Evolutionary conservation across 2,797 vertebrate species (phyloP), one percentile per base, ranked within the genome.

Genomic region (Otolemur crassicaudatus): DNA sequence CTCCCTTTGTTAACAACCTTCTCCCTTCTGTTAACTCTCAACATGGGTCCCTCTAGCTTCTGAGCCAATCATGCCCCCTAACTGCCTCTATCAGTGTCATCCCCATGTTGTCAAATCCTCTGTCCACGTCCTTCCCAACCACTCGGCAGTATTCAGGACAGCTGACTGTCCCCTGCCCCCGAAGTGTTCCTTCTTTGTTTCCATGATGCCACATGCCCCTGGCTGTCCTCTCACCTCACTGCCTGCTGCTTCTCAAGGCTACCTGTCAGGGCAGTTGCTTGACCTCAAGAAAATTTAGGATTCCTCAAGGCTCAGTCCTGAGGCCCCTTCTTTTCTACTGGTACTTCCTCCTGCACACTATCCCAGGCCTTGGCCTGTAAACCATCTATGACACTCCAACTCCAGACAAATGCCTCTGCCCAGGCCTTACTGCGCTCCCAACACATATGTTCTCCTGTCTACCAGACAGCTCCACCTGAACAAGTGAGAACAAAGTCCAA

Each of bases 41-140:
- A 29, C 25, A 11, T 2, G 16, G 60, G 40, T 25, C 12, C 63
- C 63, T 40, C 29, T 0, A n/a, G 60, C 61, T 79, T 77, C 60
- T 1, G 7, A 40, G 77, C 49, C 72, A 46, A 19, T 29, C 46
- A 6, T 6, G 37, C 34, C 67, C 16, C 56, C 1, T 2, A 37
- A 10, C n/a, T 12, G 12, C 29, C 53, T 85, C 40, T 12, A 8
- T 1, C 25, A 58, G 2, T 7, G 20, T 31, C 53, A 25, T 17
- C 53, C 58, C 61, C 0, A 1, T 0, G 23, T 14, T 10, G 0
- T 60, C 69, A 77, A n/a, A n/a, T 10, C 49, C 17, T 65, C 25
- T 69, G 60, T 4, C 43, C 53, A 25, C 17, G 0, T 27, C 60
- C 29, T 84, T 60, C 72, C 43, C 25, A 23, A 14, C 46, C 61